These are phyloP conservation scores for Amblyjoppa fuscipennis DNA, from an alignment of 2,888 invertebrate genomes.

Conservation along the genomic window DNA sequence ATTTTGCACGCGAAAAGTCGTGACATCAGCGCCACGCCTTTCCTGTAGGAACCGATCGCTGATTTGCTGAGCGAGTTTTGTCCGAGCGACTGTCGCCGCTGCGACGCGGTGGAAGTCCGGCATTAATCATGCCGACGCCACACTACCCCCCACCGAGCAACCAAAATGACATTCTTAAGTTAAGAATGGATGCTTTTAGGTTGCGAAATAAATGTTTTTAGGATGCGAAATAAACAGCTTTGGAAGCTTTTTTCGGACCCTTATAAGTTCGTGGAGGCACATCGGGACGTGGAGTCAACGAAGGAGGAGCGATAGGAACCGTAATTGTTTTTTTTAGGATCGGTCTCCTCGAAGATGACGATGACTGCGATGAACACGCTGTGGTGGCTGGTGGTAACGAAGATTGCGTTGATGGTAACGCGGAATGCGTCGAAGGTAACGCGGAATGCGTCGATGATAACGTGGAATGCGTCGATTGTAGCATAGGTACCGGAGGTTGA, in stretches of 20 bases:
- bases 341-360: not conserved
- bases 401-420: not conserved
- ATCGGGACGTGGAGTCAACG: not conserved
- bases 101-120: no score
- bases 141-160: no score
- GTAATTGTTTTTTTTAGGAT: not conserved
- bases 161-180: no score
- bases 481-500: not conserved
- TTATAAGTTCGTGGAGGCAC: not conserved
- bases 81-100: no score
- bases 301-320: not conserved
- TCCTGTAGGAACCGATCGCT: not conserved
- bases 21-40: not conserved
- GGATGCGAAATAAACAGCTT: not conserved
- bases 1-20: not conserved
- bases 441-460: not conserved
- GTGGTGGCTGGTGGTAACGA: no score
- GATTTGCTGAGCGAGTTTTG: no score
- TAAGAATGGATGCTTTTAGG: no score
- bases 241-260: not conserved
- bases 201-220: not conserved
- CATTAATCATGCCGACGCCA: no score
- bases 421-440: not conserved
- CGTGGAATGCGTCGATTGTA: not conserved
- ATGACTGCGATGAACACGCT: not conserved